Conservation (phyloP, 1,140 invertebrate species). For the Zophobas atratus region DNA sequence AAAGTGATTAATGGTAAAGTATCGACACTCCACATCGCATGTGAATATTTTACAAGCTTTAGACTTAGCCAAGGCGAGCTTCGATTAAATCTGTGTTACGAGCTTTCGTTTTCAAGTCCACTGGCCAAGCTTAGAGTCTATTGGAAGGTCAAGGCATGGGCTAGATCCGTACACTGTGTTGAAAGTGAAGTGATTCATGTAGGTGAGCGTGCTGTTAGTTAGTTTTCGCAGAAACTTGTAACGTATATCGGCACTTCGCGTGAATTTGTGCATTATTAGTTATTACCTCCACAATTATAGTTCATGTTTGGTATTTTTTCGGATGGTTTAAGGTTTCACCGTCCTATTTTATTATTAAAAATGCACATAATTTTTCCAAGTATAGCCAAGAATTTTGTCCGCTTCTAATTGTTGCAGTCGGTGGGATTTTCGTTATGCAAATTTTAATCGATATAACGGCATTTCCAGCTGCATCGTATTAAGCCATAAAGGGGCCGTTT, state of each 20-base stretch:
- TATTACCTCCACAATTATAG: background rate
- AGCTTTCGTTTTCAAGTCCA: slow-evolving; percentile 55
- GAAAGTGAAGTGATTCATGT: slow-evolving; percentile 17
- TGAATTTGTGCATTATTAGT: slow-evolving; percentile 16
- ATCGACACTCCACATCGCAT: slow-evolving; percentile 30
- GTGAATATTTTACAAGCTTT: slow-evolving; percentile 43
- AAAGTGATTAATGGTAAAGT: background rate
- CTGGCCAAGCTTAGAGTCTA: slow-evolving; percentile 45
- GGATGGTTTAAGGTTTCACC: background rate
- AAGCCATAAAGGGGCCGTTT: slow-evolving; percentile 4
- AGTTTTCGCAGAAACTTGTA: background rate
- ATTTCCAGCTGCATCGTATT: slow-evolving; percentile 15
- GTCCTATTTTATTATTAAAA: slow-evolving; percentile 4
- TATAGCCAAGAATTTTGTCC: slow-evolving; percentile 10
- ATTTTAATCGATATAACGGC: slow-evolving; percentile 30
- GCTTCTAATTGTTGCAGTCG: slow-evolving; percentile 21
- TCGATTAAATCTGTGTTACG: slow-evolving; percentile 51
- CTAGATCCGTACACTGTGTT: slow-evolving; percentile 19
- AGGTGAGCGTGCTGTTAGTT: slow-evolving; percentile 27
- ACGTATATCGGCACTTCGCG: slow-evolving; percentile 3
- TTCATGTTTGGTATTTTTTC: background rate
- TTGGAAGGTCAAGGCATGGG: slow-evolving; percentile 51
- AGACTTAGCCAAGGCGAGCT: slow-evolving; percentile 46
- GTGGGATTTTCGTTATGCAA: slow-evolving; percentile 11
- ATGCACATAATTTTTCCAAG: slow-evolving; percentile 29